These are phyloP conservation scores for Drosophila algonquin DNA, from an alignment of 2,888 invertebrate genomes.

Conservation along the genomic window DNA sequence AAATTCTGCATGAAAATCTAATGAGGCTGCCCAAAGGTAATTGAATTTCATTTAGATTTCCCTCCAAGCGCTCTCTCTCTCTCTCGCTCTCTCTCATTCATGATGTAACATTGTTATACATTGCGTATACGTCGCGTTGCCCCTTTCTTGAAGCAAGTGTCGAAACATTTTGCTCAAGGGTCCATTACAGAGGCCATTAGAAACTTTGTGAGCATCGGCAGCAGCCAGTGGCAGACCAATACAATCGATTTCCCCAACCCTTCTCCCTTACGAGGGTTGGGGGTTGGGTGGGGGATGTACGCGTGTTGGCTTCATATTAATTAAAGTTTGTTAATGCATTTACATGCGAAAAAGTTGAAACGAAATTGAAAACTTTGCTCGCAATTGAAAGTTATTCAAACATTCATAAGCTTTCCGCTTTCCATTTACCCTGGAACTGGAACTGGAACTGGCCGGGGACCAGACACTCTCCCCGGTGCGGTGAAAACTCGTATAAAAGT, in stretches of 20 bases:
- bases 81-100: neutral
- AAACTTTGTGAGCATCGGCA: slow-evolving; percentile 21
- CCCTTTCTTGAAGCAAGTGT: neutral
- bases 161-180: slow-evolving; percentile 41
- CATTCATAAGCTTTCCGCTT: slow-evolving; percentile 58
- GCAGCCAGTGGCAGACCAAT: slow-evolving; percentile 6
- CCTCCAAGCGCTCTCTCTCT: no score
- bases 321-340: slow-evolving; percentile 47
- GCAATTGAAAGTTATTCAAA: slow-evolving; percentile 57
- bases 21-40: neutral
- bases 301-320: slow-evolving; percentile 25
- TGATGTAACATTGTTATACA: neutral
- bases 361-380: slow-evolving; percentile 54
- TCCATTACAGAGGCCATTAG: slow-evolving; percentile 13
- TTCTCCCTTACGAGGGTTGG: neutral
- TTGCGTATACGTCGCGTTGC: slow-evolving; percentile 8
- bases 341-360: slow-evolving; percentile 33
- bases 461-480: no score
- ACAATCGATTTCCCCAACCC: slow-evolving; percentile 25
- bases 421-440: slow-evolving; percentile 30
- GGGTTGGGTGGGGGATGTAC: no score
- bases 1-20: neutral
- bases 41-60: neutral
- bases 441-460: neutral
- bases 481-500: slow-evolving; percentile 32